Percentiles rank a stretch among this genome's conserved stretches.
phyloP scores from a whole-genome alignment of 2,113 vertebrate genomes.

The Himantopus leucocephalus region DNA sequence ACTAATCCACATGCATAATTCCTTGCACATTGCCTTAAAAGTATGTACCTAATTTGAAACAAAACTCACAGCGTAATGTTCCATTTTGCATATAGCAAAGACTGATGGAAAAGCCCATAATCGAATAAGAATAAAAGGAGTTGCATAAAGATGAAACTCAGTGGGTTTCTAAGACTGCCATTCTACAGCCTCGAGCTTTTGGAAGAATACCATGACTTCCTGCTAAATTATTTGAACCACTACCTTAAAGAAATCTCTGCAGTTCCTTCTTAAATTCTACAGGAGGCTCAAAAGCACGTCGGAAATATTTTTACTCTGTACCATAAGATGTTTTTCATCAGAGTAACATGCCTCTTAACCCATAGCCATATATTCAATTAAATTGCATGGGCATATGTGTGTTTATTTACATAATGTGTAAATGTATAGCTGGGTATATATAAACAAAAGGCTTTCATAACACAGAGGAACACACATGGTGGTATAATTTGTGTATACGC shows the following conservation, averaged over 20 bases:
- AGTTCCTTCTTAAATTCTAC: constrained; percentile 63
- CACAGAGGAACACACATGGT: constrained; percentile 63
- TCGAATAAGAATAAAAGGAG: background rate
- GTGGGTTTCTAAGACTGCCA: background rate
- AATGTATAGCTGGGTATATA: constrained; percentile 68
- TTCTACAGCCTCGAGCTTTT: background rate
- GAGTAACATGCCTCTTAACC: constrained; percentile 65
- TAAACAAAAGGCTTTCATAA: constrained; percentile 68
- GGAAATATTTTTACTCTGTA: constrained; percentile 48
- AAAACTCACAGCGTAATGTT: background rate
- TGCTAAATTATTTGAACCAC: background rate
- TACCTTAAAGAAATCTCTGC: constrained; percentile 37
- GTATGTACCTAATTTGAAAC: background rate
- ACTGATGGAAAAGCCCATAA: background rate
- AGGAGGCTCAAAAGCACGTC: constrained; percentile 39
- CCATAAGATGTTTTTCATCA: constrained; percentile 69
- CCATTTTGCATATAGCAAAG: background rate
- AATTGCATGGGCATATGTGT: constrained; percentile 67
- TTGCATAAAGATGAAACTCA: background rate
- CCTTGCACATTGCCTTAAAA: constrained; percentile 1
- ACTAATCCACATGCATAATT: background rate
- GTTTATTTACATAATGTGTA: constrained; percentile 70
- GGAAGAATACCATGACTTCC: background rate
- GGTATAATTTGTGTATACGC: constrained; percentile 61
- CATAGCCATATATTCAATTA: constrained; percentile 64